Conservation (phyloP, 2,888 invertebrate genomes). For the Hedychridium roseum region DNA sequence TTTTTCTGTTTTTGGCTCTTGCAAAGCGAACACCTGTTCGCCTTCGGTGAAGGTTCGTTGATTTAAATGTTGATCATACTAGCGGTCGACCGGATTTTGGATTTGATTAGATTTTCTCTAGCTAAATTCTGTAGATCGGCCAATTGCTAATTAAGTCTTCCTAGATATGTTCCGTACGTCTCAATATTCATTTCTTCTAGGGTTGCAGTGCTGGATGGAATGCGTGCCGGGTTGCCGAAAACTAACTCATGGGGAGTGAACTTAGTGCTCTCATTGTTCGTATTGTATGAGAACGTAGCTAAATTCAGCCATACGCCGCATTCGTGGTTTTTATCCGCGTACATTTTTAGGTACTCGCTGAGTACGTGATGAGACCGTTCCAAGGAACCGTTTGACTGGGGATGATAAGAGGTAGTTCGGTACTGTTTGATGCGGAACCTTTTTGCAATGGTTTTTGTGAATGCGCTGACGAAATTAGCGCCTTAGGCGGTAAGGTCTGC, state of each 20-base stretch:
- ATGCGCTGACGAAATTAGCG: not conserved
- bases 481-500: constrained; percentile 4
- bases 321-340: constrained; percentile 1
- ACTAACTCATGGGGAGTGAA: constrained; percentile 22
- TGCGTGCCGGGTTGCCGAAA: constrained; percentile 19
- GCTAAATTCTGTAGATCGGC: constrained; percentile 10
- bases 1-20: constrained; percentile 16
- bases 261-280: constrained; percentile 14
- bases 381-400: constrained; percentile 18
- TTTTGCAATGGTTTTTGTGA: not conserved
- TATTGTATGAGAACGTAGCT: constrained; percentile 22
- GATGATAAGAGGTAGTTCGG: constrained; percentile 7
- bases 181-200: not conserved
- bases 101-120: constrained; percentile 5
- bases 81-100: constrained; percentile 16
- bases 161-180: constrained; percentile 20
- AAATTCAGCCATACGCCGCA: constrained; percentile 24
- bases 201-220: constrained; percentile 12
- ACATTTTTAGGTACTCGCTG: constrained; percentile 26
- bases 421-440: constrained; percentile 3
- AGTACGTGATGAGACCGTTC: constrained; percentile 25
- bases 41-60: constrained; percentile 9
- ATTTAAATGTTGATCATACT: constrained; percentile 15
- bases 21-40: constrained; percentile 10
- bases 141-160: constrained; percentile 6